Evolutionary conservation across 1,140 invertebrate genomes (phyloP).

Genomic region (Drosophila truncata): DNA sequence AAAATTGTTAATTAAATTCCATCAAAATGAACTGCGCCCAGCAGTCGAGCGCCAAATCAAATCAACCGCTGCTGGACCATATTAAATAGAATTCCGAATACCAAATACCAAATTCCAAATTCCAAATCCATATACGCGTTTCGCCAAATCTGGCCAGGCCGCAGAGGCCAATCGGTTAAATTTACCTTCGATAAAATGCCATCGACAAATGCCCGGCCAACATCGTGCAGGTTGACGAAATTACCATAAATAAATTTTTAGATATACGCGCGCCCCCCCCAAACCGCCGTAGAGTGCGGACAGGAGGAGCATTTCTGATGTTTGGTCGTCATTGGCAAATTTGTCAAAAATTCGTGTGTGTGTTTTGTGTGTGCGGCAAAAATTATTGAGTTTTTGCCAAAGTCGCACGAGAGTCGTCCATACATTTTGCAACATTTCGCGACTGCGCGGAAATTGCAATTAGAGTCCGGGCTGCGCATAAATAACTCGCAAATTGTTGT

Average conservation of each 20-base stretch:
- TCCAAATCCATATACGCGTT: conserved; percentile 10
- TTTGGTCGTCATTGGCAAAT: conserved; percentile 38
- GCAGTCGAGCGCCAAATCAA: conserved; percentile 48
- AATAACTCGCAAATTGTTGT: conserved; percentile 69
- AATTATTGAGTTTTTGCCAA: conserved; percentile 69
- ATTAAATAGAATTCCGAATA: conserved; percentile 44
- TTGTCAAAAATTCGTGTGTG: conserved; percentile 53
- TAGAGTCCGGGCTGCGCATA: conserved; percentile 66
- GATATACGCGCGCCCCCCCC: background rate
- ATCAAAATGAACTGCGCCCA: conserved; percentile 31
- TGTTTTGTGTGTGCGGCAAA: conserved; percentile 45
- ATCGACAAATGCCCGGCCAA: conserved; percentile 24
- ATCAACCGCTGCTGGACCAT: conserved; percentile 36
- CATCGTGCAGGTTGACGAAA: conserved; percentile 58
- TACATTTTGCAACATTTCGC: conserved; percentile 78
- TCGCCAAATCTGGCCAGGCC: conserved; percentile 49
- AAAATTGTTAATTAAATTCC: conserved; percentile 77
- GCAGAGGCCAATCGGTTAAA: conserved; percentile 66
- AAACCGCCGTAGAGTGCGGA: background rate
- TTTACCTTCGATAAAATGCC: conserved; percentile 74
- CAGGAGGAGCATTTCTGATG: conserved; percentile 21
- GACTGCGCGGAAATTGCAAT: conserved; percentile 80
- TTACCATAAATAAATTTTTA: conserved; percentile 78
- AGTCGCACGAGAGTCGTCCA: conserved; percentile 31
- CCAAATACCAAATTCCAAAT: conserved; percentile 26